Percentiles rank a stretch among this genome's conserved stretches.
phyloP scores from a whole-genome alignment of 37 sponge, comb jelly and placozoan species.

The Halisarca cf. caerulea region DNA sequence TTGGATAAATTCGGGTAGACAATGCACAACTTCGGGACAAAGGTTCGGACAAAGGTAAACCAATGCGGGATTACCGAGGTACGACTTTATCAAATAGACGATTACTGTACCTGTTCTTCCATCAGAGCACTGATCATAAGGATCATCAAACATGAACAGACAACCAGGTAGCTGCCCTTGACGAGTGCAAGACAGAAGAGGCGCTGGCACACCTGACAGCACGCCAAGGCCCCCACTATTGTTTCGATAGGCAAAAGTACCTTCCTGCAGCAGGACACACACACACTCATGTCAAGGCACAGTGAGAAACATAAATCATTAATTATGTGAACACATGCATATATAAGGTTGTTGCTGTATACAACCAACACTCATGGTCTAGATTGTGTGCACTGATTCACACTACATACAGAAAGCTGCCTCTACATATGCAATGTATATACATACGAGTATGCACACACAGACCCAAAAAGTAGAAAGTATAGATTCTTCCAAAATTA shows the following conservation, averaged over 20 bases:
- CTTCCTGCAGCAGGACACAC: slow-evolving; percentile 9
- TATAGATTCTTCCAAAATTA: too few species aligned
- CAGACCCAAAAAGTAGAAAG: too few species aligned
- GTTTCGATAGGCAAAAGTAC: background rate
- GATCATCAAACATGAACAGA: slow-evolving; percentile 66
- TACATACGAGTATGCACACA: too few species aligned
- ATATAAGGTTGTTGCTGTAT: too few species aligned
- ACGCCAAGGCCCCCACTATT: background rate
- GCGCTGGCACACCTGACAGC: slow-evolving; percentile 42
- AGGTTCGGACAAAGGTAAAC: slow-evolving; percentile 10
- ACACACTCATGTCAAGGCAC: too few species aligned
- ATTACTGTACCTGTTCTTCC: slow-evolving; percentile 73
- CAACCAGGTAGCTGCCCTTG: slow-evolving; percentile 74
- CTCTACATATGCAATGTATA: too few species aligned
- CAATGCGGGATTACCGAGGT: background rate
- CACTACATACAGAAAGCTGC: too few species aligned
- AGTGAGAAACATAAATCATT: too few species aligned
- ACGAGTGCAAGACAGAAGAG: slow-evolving; percentile 37
- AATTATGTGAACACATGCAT: too few species aligned
- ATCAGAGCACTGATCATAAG: slow-evolving; percentile 37
- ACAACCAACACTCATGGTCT: too few species aligned
- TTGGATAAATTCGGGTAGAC: too few species aligned
- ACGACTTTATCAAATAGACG: background rate
- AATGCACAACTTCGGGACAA: background rate
- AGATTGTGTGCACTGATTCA: too few species aligned